A percentile compares a stretch with the other conserved stretches of the same genome.
Evolutionary conservation across 1,140 invertebrate species (phyloP).

Genomic region (Halyomorpha halys): DNA sequence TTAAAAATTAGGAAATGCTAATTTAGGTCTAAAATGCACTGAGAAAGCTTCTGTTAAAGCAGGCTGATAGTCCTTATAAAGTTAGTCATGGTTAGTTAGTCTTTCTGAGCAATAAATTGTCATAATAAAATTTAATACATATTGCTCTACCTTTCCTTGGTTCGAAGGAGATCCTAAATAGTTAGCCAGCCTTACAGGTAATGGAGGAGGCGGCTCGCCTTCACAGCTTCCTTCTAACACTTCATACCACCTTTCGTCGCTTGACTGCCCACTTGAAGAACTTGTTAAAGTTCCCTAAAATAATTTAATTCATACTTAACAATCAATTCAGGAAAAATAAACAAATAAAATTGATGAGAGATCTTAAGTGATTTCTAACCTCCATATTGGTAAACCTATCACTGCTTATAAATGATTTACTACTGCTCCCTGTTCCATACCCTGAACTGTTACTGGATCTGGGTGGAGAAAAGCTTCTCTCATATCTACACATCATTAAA

Average conservation of each 20-base stretch:
- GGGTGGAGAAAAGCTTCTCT: constrained; percentile 68
- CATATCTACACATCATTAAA: constrained; percentile 39
- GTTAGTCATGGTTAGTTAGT: too few relatives aligned
- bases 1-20: too few relatives aligned
- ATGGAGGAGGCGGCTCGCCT: constrained; percentile 39
- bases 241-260: constrained; percentile 57
- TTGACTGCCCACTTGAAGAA: constrained; percentile 53
- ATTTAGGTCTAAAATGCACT: too few relatives aligned
- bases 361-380: constrained; percentile 8
- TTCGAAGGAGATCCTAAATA: constrained; percentile 30
- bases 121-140: too few relatives aligned
- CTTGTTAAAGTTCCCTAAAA: constrained; percentile 46
- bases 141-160: not conserved
- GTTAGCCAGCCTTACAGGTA: constrained; percentile 37
- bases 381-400: constrained; percentile 33
- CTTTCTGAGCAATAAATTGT: too few relatives aligned
- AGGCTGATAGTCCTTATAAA: too few relatives aligned
- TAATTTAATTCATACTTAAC: not conserved
- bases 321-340: constrained; percentile 8
- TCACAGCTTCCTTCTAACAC: constrained; percentile 36
- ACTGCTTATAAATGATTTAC: constrained; percentile 48
- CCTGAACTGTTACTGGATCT: constrained; percentile 70
- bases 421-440: constrained; percentile 70
- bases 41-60: too few relatives aligned
- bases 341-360: too few relatives aligned